These are phyloP conservation scores for Caenorhabditis zanzibari DNA, from an alignment of 2,888 invertebrate genomes.

Conservation along the genomic window DNA sequence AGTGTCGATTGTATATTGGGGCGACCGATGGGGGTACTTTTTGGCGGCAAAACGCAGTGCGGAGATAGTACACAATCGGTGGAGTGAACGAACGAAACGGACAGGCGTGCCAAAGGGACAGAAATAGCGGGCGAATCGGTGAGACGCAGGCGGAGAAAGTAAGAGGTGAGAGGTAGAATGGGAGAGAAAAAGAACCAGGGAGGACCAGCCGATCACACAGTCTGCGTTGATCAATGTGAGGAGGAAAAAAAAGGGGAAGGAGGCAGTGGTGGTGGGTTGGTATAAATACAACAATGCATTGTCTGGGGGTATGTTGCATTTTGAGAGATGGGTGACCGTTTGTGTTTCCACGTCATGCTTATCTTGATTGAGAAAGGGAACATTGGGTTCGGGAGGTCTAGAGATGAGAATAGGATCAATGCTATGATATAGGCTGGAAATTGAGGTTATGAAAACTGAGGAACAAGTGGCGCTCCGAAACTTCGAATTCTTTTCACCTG, in stretches of 20 bases:
- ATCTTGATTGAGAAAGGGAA: not conserved
- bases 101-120: constrained; percentile 5
- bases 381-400: too few species aligned
- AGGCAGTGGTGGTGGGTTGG: constrained; percentile 11
- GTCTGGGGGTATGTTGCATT: constrained; percentile 34
- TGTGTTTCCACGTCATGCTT: constrained; percentile 2
- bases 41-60: constrained; percentile 38
- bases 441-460: too few species aligned
- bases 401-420: too few species aligned
- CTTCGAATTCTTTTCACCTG: too few species aligned
- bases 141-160: constrained; percentile 9
- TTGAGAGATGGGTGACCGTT: constrained; percentile 3
- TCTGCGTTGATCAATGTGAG: constrained; percentile 38
- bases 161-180: not conserved
- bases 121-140: constrained; percentile 6
- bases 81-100: constrained; percentile 14
- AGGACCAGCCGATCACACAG: constrained; percentile 45
- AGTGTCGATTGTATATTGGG: constrained; percentile 41
- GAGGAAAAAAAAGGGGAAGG: constrained; percentile 17
- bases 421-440: too few species aligned
- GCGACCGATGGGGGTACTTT: constrained; percentile 40
- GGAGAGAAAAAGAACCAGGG: constrained; percentile 11
- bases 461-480: too few species aligned
- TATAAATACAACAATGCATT: constrained; percentile 20
- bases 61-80: constrained; percentile 10